A percentile compares a stretch with the other conserved stretches of the same genome.
These are phyloP conservation scores for Lepidochitona cinerea DNA, from an alignment of 2,888 invertebrate genomes.

Conservation along the genomic window DNA sequence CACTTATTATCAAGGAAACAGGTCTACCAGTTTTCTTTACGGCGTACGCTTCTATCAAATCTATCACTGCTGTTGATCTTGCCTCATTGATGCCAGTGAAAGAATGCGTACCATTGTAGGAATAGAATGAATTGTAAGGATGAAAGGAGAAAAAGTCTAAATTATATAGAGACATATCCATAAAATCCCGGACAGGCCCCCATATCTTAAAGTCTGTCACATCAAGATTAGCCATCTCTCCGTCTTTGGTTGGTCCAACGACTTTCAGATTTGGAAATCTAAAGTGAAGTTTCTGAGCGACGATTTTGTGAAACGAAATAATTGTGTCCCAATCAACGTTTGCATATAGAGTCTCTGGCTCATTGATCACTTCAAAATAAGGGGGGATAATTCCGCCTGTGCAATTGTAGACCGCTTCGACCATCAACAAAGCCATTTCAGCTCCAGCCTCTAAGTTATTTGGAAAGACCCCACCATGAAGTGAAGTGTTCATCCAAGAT, in stretches of 20 bases:
- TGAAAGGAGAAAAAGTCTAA: conserved; percentile 14
- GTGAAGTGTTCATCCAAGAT: conserved; percentile 11
- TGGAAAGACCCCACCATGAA: conserved; percentile 10
- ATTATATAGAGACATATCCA: conserved; percentile 10
- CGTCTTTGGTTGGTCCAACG: conserved; percentile 7
- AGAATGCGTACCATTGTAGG: not conserved
- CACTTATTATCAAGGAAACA: conserved; percentile 8
- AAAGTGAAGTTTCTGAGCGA: conserved; percentile 8
- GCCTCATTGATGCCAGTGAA: conserved; percentile 9
- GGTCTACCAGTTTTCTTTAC: not conserved
- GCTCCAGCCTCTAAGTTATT: not conserved
- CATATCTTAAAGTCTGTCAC: not conserved
- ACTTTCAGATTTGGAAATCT: conserved; percentile 11
- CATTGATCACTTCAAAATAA: conserved; percentile 17
- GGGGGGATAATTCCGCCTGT: not conserved
- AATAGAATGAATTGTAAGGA: conserved; percentile 2
- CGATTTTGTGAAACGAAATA: not conserved
- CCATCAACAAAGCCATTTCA: not conserved
- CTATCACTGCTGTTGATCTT: conserved; percentile 6
- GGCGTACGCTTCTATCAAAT: conserved; percentile 12
- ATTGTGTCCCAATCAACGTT: conserved; percentile 2
- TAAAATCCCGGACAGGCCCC: not conserved
- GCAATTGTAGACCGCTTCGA: not conserved
- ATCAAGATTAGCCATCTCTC: not conserved
- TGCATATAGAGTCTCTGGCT: conserved; percentile 8